phyloP scores from a whole-genome alignment of 2,888 invertebrate genomes.

The Diogma glabrata region DNA sequence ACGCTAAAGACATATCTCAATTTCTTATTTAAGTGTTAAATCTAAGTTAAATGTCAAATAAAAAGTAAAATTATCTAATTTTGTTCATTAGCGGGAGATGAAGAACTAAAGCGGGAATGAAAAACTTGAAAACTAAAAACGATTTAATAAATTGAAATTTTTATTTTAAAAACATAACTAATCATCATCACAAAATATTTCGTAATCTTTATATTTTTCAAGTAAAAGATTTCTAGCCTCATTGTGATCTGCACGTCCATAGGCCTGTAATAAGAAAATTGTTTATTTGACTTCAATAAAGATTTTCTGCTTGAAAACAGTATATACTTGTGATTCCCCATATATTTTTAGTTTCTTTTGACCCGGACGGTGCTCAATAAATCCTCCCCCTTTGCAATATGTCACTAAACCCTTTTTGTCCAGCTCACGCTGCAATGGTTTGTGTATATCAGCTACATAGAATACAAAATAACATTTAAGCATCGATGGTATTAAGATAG shows the following conservation, averaged over 20 bases:
- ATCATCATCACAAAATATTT: slow-evolving; percentile 71
- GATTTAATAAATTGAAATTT: no score
- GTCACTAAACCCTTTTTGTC: slow-evolving; percentile 45
- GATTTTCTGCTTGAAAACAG: not conserved
- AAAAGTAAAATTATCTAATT: no score
- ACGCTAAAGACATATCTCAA: slow-evolving; percentile 64
- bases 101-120: no score
- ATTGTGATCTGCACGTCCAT: slow-evolving; percentile 82
- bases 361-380: slow-evolving; percentile 71
- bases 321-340: slow-evolving; percentile 74
- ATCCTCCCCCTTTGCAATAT: slow-evolving; percentile 84
- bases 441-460: slow-evolving; percentile 78
- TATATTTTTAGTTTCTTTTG: slow-evolving; percentile 75
- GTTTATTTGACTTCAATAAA: not conserved
- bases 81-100: no score
- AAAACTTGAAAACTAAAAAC: no score
- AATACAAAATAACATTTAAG: no score
- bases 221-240: slow-evolving; percentile 63
- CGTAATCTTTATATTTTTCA: slow-evolving; percentile 59
- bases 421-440: slow-evolving; percentile 38
- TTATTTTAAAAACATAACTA: no score
- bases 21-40: not conserved
- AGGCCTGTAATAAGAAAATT: slow-evolving; percentile 47
- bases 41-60: no score
- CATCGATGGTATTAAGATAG: no score